These are phyloP conservation scores for Harpegnathos saltator DNA, from an alignment of 1,140 invertebrate species.

Conservation along the genomic window DNA sequence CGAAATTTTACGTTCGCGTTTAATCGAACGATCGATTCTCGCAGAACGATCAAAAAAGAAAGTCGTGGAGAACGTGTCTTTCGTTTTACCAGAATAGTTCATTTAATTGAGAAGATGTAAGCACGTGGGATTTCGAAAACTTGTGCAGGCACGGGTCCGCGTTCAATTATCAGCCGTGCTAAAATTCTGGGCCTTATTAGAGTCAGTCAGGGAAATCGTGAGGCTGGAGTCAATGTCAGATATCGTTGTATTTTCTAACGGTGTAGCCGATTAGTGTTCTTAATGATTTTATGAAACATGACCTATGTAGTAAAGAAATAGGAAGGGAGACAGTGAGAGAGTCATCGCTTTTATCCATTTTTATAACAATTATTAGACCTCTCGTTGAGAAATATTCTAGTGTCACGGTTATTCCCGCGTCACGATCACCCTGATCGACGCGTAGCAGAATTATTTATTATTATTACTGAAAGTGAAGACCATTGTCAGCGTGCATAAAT, in stretches of 20 bases:
- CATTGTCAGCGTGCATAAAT: constrained; percentile 67
- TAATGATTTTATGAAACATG: constrained; percentile 6
- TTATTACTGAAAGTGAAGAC: constrained; percentile 66
- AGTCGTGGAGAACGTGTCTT: too few species aligned
- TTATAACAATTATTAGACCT: not conserved
- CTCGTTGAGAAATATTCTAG: not conserved
- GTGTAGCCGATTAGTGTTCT: not conserved
- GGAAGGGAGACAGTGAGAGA: not conserved
- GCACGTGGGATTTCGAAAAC: not conserved
- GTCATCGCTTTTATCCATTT: not conserved
- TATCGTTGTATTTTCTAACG: not conserved
- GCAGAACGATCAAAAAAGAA: not conserved
- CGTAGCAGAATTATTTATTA: constrained; percentile 72
- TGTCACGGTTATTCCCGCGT: not conserved
- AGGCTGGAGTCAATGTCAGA: not conserved
- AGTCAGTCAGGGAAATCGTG: not conserved
- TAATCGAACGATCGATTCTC: not conserved
- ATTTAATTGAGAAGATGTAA: not conserved
- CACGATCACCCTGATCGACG: constrained; percentile 12
- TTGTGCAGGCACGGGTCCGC: not conserved
- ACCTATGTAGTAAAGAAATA: too few species aligned
- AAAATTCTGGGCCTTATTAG: not conserved
- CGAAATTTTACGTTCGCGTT: not conserved
- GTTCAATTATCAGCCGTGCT: not conserved
- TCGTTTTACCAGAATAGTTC: constrained; percentile 1